Conservation (phyloP, 2,113 vertebrate genomes). For the Anolis sagrei region DNA sequence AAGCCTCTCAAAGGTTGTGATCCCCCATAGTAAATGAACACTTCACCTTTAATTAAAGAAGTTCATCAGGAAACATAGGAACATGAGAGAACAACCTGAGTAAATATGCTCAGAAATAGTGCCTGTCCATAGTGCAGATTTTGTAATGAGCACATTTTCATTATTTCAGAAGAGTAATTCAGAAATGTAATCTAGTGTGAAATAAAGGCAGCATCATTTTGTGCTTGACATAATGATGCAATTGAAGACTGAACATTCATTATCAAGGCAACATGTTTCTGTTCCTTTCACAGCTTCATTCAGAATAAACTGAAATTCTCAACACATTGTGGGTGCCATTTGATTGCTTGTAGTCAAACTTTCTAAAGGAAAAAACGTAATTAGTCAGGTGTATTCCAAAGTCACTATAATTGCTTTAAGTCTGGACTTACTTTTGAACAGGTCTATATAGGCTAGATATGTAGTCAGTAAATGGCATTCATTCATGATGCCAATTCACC, state of each 20-base stretch:
- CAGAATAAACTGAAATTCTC: not conserved
- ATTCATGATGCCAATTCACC: not conserved
- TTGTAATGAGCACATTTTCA: not conserved
- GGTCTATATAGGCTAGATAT: not conserved
- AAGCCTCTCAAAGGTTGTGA: slow-evolving; percentile 1
- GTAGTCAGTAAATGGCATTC: too few relatives aligned
- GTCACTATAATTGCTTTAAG: not conserved
- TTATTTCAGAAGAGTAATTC: slow-evolving; percentile 1
- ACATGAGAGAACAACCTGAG: too few relatives aligned
- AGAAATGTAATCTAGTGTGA: not conserved
- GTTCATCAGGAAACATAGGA: too few relatives aligned
- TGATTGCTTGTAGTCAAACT: not conserved
- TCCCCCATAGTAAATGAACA: not conserved
- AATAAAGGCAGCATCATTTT: too few relatives aligned
- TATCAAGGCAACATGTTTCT: not conserved
- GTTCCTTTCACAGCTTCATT: not conserved
- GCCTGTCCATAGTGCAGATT: too few relatives aligned
- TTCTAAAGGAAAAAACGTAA: not conserved
- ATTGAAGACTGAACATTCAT: not conserved
- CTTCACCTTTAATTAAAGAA: not conserved
- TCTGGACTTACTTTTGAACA: too few relatives aligned
- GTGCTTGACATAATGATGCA: not conserved
- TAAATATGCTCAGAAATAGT: not conserved
- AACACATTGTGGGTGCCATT: not conserved
- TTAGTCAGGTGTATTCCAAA: not conserved